Evolutionary conservation across 2,113 vertebrate genomes (phyloP), one percentile per base, ranked within the genome.

Genomic region (Hippocampus mohnikei): DNA sequence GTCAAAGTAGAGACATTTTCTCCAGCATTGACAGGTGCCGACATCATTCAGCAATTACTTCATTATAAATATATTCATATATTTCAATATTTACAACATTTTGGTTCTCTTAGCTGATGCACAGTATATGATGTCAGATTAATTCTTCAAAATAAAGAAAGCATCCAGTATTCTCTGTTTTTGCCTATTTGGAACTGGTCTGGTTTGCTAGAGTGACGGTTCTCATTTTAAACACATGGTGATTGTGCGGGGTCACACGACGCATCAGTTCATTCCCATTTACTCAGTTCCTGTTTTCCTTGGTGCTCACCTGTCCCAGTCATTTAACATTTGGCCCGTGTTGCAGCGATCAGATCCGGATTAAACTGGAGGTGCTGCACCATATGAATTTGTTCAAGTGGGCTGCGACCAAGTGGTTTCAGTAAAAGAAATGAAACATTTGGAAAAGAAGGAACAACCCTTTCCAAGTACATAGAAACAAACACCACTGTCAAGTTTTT

Each of bases 21-120:
- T 85, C 60, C 72, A 82, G 70, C 72, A 76, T 69, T 78, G 66
- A 73, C 77, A 77, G 70, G 67, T 79, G 71, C 69, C 4, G 16
- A 83, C 79, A 73, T 74, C 77, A 79, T 80, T 81, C 78, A 64
- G 77, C 88, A 85, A 79, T 88, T 50, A 83, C 62, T 23, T 85
- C 70, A 83, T 84, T 74, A 92, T 92, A 92, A 92, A 92, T 92
- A 93, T 90, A 89, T 88, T 76, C 74, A 87, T 80, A 88, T 84
- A 86, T 86, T 86, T 79, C 76, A 83, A 75, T 89, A 90, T 90
- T 82, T 90, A 91, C 89, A 91, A 41, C 61, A 88, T 92, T 93
- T 93, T 92, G 92, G 91, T 92, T 86, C 79, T 82, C 73, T 85
- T 87, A 92, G 91, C 91, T 88, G 85, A 89, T 90, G 79, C 76